phyloP scores from a whole-genome alignment of 2,888 invertebrate genomes.

The Meiosimyza platycephala region DNA sequence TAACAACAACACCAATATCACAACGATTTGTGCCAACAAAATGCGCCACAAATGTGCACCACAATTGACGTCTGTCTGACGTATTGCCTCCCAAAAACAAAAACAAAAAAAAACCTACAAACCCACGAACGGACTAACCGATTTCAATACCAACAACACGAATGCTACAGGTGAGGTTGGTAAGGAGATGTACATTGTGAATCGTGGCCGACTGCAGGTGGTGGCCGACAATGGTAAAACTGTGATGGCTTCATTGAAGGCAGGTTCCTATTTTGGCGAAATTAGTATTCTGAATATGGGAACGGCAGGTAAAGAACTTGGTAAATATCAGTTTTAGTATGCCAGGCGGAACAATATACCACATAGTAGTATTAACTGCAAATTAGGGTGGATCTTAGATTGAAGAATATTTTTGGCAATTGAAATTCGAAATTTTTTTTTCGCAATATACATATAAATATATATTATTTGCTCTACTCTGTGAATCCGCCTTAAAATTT shows the following conservation, averaged over 20 bases:
- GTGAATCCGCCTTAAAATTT: too few relatives aligned
- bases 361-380: background rate
- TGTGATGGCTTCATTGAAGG: conserved; percentile 95
- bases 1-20: conserved; percentile 1
- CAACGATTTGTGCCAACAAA: background rate
- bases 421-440: too few relatives aligned
- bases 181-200: conserved; percentile 99
- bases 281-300: conserved; percentile 99
- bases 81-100: background rate
- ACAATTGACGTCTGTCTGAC: conserved; percentile 17
- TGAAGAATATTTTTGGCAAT: too few relatives aligned
- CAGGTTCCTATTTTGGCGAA: conserved; percentile 99
- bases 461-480: too few relatives aligned
- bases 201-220: conserved; percentile 93
- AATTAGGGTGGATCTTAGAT: too few relatives aligned
- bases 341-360: conserved; percentile 64
- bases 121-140: background rate
- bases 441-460: too few relatives aligned
- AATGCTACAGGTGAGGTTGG: conserved; percentile 90
- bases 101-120: background rate
- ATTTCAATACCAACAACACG: background rate
- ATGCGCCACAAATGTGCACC: background rate
- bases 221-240: conserved; percentile 96
- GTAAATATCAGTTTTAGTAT: conserved; percentile 83
- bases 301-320: conserved; percentile 97